Evolutionary conservation across 1,140 invertebrate species (phyloP).

Genomic region (Wasmannia auropunctata): DNA sequence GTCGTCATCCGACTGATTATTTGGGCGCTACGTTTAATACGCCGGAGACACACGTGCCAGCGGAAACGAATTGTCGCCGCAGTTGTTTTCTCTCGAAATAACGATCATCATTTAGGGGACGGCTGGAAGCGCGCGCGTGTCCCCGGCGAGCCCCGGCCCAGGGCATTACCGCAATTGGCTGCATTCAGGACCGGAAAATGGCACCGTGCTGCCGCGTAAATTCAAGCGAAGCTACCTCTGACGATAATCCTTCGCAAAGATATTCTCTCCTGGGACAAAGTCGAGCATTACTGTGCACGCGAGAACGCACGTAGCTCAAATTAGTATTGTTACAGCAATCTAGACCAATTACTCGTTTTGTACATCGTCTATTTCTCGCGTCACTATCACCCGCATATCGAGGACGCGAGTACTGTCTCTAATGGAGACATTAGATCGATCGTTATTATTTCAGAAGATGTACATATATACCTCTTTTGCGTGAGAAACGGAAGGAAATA

Average conservation of each 20-base stretch:
- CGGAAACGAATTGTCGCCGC: slow-evolving; percentile 23
- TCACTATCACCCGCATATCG: neutral
- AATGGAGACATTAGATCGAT: slow-evolving; percentile 5
- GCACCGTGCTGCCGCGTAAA: slow-evolving; percentile 28
- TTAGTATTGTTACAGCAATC: slow-evolving; percentile 54
- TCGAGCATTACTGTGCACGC: slow-evolving; percentile 29
- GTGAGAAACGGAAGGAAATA: slow-evolving; percentile 43
- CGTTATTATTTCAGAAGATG: slow-evolving; percentile 3
- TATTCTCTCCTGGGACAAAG: slow-evolving; percentile 37
- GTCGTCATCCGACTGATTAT: slow-evolving; percentile 3
- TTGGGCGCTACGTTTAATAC: slow-evolving; percentile 22
- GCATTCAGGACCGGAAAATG: slow-evolving; percentile 63
- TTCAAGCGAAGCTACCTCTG: slow-evolving; percentile 51
- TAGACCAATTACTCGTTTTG: slow-evolving; percentile 16
- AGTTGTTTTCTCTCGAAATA: slow-evolving; percentile 64
- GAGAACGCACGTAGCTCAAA: slow-evolving; percentile 39
- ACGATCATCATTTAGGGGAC: slow-evolving; percentile 62
- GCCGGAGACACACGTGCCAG: neutral
- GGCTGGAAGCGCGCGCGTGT: slow-evolving; percentile 50
- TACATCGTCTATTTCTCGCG: neutral
- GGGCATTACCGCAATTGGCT: slow-evolving; percentile 70
- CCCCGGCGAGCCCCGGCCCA: slow-evolving; percentile 17
- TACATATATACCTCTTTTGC: neutral
- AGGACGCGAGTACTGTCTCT: neutral
- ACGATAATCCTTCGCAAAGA: slow-evolving; percentile 60